Evolutionary conservation across 2,113 vertebrate species (phyloP).

Genomic region (Vidua chalybeata): DNA sequence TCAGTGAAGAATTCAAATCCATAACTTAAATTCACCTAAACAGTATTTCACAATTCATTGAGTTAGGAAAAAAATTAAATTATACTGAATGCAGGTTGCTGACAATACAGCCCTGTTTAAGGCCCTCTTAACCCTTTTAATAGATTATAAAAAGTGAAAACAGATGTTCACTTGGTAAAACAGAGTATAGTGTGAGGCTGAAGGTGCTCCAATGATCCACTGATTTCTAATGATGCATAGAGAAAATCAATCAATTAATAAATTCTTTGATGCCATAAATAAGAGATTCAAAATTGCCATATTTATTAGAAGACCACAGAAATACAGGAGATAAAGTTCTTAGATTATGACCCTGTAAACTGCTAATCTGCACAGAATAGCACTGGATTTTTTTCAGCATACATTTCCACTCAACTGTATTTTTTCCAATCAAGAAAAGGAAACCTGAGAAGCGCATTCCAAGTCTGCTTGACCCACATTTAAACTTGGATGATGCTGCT

Average conservation of each 20-base stretch:
- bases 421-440: background rate
- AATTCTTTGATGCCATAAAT: background rate
- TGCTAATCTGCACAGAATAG: background rate
- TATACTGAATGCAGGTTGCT: background rate
- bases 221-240: background rate
- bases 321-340: background rate
- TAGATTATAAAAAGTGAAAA: background rate
- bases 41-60: background rate
- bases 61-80: background rate
- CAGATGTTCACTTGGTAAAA: background rate
- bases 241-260: background rate
- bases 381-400: background rate
- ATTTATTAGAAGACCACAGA: background rate
- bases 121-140: background rate
- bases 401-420: background rate
- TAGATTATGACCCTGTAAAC: background rate
- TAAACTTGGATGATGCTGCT: background rate
- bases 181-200: background rate
- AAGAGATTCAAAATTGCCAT: background rate
- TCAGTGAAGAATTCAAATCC: background rate
- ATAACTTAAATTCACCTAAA: background rate
- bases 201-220: background rate
- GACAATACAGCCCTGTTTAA: background rate
- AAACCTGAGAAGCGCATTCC: background rate
- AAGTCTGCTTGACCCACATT: background rate